Conservation (phyloP, 2,113 vertebrate genomes). For the Nothoprocta pentlandii region DNA sequence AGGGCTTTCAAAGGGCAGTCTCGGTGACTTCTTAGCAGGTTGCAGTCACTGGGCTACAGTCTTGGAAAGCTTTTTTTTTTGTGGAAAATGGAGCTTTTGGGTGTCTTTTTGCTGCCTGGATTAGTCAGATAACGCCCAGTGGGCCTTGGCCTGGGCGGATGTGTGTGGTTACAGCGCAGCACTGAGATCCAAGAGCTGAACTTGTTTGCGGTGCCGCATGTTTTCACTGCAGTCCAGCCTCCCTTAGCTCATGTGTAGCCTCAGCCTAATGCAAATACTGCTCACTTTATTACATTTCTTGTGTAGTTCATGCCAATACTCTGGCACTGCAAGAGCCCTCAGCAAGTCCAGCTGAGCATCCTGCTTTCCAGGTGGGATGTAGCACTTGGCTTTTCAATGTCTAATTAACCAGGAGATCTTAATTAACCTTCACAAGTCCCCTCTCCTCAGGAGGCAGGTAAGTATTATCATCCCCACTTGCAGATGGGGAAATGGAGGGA, state of each 20-base stretch:
- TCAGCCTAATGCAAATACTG: background rate
- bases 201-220: background rate
- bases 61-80: background rate
- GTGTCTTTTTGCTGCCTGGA: background rate
- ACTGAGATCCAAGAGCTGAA: background rate
- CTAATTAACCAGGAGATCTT: background rate
- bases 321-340: background rate
- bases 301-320: background rate
- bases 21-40: background rate
- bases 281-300: background rate
- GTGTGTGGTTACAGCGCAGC: slow-evolving; percentile 7
- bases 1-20: background rate
- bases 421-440: background rate
- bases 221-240: background rate
- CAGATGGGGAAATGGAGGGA: background rate
- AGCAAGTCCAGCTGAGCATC: background rate
- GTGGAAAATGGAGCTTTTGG: background rate
- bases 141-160: background rate
- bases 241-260: background rate
- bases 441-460: background rate
- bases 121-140: background rate
- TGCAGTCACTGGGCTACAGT: background rate
- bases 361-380: background rate
- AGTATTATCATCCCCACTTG: background rate
- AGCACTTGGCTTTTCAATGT: background rate